Percentiles rank a stretch among this genome's conserved stretches.
These are phyloP conservation scores for Salmo trutta DNA, from an alignment of 2,797 vertebrate species.

Conservation along the genomic window DNA sequence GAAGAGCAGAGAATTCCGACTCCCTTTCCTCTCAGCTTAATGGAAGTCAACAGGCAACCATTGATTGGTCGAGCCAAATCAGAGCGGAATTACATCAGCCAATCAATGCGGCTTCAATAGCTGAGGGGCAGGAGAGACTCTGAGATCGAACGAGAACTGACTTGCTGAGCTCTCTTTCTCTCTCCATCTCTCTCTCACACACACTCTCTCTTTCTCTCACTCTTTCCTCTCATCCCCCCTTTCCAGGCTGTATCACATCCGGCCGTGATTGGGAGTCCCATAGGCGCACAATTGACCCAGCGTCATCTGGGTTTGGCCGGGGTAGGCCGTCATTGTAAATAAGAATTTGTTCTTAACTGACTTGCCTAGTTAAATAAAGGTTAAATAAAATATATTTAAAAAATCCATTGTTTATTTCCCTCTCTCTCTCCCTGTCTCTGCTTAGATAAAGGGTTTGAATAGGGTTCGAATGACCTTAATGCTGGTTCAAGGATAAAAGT, in stretches of 20 bases:
- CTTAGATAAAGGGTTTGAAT: constrained; percentile 30
- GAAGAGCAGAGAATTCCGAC: not conserved
- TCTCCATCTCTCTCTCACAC: not conserved
- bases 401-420: not conserved
- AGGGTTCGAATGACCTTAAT: constrained; percentile 23
- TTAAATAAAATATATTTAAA: no score
- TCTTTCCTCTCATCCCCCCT: not conserved
- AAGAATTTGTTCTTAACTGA: no score
- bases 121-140: not conserved
- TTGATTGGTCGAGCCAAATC: constrained; percentile 5
- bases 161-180: not conserved
- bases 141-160: not conserved
- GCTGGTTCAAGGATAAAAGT: constrained; percentile 48
- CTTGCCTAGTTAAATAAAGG: no score
- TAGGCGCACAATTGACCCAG: no score
- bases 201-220: no score
- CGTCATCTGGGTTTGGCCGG: not conserved
- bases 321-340: not conserved
- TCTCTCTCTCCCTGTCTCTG: constrained; percentile 6
- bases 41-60: not conserved
- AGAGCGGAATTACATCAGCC: not conserved
- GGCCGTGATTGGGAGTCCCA: no score
- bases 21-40: not conserved
- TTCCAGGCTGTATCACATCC: no score
- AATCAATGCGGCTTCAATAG: not conserved